These are phyloP conservation scores for Poecilia picta DNA, from an alignment of 2,797 vertebrate genomes.

Conservation along the genomic window DNA sequence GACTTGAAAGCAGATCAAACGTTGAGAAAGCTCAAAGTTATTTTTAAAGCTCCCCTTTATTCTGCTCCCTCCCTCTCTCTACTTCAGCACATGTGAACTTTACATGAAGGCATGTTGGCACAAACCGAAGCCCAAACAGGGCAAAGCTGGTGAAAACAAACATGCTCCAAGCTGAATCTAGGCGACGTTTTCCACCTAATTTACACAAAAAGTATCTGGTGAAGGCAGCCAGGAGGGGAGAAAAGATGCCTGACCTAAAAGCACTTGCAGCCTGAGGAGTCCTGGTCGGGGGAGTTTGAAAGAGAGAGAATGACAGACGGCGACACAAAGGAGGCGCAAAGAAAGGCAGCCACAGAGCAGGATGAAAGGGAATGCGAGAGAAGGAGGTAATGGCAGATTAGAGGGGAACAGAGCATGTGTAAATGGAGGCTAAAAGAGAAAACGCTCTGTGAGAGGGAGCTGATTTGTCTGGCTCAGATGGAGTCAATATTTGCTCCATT, in stretches of 20 bases:
- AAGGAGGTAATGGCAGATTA: constrained; percentile 76
- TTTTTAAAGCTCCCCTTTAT: constrained; percentile 15
- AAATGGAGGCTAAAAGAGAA: constrained; percentile 51
- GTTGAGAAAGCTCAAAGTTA: constrained; percentile 2
- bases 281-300: constrained; percentile 15
- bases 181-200: constrained; percentile 15
- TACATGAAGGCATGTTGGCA: constrained; percentile 36
- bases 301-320: constrained; percentile 55
- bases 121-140: constrained; percentile 12
- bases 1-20: constrained; percentile 22
- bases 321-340: constrained; percentile 65
- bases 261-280: constrained; percentile 52
- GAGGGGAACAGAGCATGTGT: constrained; percentile 53
- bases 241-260: constrained; percentile 23
- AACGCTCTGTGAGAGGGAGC: constrained; percentile 44
- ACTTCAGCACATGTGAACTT: constrained; percentile 41
- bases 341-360: constrained; percentile 59
- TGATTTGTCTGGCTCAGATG: constrained; percentile 69
- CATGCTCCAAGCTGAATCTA: constrained; percentile 22
- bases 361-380: constrained; percentile 70
- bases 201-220: constrained; percentile 10
- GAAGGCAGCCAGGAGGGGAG: constrained; percentile 25
- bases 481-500: constrained; percentile 84
- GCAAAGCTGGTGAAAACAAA: constrained; percentile 11
- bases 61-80: neutral